phyloP scores from a whole-genome alignment of 2,888 invertebrate genomes.

The Troides helena region DNA sequence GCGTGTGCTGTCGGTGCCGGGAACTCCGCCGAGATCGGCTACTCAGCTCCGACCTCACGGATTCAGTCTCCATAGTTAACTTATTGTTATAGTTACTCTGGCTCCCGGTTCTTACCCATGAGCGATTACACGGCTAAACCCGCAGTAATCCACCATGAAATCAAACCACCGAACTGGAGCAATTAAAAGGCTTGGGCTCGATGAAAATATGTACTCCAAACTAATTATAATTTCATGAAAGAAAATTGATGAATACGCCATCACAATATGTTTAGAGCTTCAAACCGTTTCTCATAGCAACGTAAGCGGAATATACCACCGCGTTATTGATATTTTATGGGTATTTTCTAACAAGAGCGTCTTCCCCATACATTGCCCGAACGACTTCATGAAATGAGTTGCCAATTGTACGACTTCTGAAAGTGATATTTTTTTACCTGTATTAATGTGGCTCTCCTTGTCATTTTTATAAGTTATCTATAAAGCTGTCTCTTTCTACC shows the following conservation, averaged over 20 bases:
- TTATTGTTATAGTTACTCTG: conserved; percentile 39
- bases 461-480: neutral
- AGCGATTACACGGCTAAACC: conserved; percentile 51
- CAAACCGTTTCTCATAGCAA: conserved; percentile 29
- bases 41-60: conserved; percentile 95
- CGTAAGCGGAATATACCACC: conserved; percentile 49
- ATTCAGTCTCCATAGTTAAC: conserved; percentile 93
- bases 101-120: conserved; percentile 57
- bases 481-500: conserved; percentile 33
- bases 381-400: conserved; percentile 52
- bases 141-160: conserved; percentile 56
- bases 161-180: conserved; percentile 56
- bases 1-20: conserved; percentile 81
- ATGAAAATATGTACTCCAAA: conserved; percentile 47
- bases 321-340: conserved; percentile 55
- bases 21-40: conserved; percentile 88
- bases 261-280: conserved; percentile 34
- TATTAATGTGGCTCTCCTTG: neutral
- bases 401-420: conserved; percentile 36
- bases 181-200: conserved; percentile 68
- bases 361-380: conserved; percentile 55
- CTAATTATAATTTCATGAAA: conserved; percentile 19
- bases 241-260: conserved; percentile 42
- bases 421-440: conserved; percentile 30
- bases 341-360: conserved; percentile 60